Evolutionary conservation across 2,113 vertebrate genomes (phyloP).

Genomic region (Seriola dumerili): DNA sequence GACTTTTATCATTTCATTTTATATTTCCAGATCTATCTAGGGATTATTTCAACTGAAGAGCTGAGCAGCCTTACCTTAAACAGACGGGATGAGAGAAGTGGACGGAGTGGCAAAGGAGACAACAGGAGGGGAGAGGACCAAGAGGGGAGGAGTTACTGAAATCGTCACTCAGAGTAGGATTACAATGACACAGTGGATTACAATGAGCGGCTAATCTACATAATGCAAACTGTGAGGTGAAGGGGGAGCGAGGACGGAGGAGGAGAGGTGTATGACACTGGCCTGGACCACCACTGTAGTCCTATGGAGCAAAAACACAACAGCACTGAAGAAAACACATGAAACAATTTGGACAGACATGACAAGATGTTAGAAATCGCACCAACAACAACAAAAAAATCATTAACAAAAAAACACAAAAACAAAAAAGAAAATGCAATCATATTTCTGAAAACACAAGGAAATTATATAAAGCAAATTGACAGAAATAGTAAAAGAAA

Average conservation of each 20-base stretch:
- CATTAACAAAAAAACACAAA: too few relatives aligned
- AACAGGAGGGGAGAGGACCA: conserved; percentile 45
- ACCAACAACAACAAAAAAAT: too few relatives aligned
- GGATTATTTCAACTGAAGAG: background rate
- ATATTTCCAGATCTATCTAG: background rate
- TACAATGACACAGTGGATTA: conserved; percentile 89
- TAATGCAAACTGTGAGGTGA: conserved; percentile 68
- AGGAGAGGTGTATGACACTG: background rate
- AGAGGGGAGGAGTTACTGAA: conserved; percentile 73
- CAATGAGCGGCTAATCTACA: conserved; percentile 82
- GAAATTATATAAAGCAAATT: background rate
- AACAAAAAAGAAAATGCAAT: background rate
- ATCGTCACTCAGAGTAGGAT: conserved; percentile 86
- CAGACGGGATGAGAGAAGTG: conserved; percentile 51
- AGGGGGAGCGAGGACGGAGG: conserved; percentile 2
- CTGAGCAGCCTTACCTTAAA: conserved; percentile 76
- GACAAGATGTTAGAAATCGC: too few relatives aligned
- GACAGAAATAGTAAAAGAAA: background rate
- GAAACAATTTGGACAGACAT: too few relatives aligned
- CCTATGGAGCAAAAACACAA: too few relatives aligned
- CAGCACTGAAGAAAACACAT: too few relatives aligned
- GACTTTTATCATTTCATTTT: background rate
- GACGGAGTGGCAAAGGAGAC: conserved; percentile 44
- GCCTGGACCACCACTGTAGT: background rate
- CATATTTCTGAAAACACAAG: background rate